Percentiles rank a stretch among this genome's conserved stretches.
Conservation (phyloP, 2,888 invertebrate genomes). For the Temnothorax unifasciatus region DNA sequence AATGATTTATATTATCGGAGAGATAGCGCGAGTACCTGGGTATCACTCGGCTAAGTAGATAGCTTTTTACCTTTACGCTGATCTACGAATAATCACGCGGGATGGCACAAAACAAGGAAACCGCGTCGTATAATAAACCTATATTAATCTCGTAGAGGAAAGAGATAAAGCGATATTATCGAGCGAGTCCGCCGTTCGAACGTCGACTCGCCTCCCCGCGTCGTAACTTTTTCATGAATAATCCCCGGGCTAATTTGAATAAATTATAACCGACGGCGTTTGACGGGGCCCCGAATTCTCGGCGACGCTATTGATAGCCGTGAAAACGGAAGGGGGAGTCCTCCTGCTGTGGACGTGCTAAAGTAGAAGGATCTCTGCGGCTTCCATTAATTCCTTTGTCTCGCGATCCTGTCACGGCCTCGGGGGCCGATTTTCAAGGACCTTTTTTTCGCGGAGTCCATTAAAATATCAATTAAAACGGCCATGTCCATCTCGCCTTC, state of each 20-base stretch:
- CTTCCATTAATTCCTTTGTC: constrained; percentile 86
- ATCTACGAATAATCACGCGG: constrained; percentile 53
- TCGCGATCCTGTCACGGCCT: constrained; percentile 73
- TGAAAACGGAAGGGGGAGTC: constrained; percentile 80
- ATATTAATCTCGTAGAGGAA: constrained; percentile 72
- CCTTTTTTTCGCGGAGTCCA: constrained; percentile 78
- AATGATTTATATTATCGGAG: constrained; percentile 28
- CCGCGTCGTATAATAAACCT: constrained; percentile 67
- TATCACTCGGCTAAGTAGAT: constrained; percentile 18
- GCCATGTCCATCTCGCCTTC: constrained; percentile 56
- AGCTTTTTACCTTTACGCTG: constrained; percentile 50
- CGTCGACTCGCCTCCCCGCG: constrained; percentile 68
- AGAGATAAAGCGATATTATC: constrained; percentile 75
- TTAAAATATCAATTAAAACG: constrained; percentile 85
- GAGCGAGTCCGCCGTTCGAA: constrained; percentile 70
- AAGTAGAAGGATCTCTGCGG: constrained; percentile 79
- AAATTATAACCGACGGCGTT: constrained; percentile 86
- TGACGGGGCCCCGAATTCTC: constrained; percentile 82
- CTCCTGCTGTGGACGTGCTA: constrained; percentile 66
- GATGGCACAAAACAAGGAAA: constrained; percentile 53
- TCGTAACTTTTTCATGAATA: constrained; percentile 85
- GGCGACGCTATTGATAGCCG: constrained; percentile 81
- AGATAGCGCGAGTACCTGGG: background rate
- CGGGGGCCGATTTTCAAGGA: constrained; percentile 82
- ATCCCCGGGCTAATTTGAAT: constrained; percentile 85